These are phyloP conservation scores for Sciurus niger DNA, from an alignment of 2,113 vertebrate species.

Conservation along the genomic window DNA sequence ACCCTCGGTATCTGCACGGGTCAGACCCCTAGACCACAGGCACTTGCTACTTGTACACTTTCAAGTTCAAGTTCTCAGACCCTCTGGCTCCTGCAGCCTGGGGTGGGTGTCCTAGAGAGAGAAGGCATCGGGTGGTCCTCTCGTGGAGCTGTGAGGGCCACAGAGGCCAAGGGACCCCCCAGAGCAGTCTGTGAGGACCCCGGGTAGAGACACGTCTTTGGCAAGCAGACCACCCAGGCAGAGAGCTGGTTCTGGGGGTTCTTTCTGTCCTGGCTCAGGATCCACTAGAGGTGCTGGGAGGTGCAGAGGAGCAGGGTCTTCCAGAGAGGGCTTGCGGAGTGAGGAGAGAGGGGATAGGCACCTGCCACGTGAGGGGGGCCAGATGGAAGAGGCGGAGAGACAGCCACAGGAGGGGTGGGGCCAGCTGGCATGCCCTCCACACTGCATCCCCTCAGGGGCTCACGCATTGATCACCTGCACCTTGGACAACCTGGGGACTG, in stretches of 20 bases:
- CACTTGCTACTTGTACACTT: fast-evolving
- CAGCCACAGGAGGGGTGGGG: not conserved
- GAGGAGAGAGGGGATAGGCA: not conserved
- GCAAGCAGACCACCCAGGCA: not conserved
- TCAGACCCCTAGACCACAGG: not conserved
- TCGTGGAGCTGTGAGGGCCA: not conserved
- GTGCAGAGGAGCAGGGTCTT: not conserved
- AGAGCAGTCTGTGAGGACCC: fast-evolving
- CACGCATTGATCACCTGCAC: fast-evolving
- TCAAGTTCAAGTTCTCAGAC: too few relatives aligned
- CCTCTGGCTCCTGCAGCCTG: not conserved
- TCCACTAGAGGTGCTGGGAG: fast-evolving
- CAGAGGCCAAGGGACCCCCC: not conserved
- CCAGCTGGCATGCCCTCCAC: not conserved
- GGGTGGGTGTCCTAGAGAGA: not conserved
- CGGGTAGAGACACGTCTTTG: fast-evolving
- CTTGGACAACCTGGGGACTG: not conserved
- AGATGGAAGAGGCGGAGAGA: too few relatives aligned
- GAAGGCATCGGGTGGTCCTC: fast-evolving
- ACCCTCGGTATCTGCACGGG: fast-evolving
- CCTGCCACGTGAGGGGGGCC: fast-evolving
- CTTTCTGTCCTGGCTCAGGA: not conserved
- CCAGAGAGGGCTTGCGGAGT: not conserved
- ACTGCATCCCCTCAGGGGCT: not conserved
- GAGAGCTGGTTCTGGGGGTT: not conserved